Base-by-base conservation (phyloP, 53 echinoderm and acorn worm genomes). In the Pentamera pediparva region DNA sequence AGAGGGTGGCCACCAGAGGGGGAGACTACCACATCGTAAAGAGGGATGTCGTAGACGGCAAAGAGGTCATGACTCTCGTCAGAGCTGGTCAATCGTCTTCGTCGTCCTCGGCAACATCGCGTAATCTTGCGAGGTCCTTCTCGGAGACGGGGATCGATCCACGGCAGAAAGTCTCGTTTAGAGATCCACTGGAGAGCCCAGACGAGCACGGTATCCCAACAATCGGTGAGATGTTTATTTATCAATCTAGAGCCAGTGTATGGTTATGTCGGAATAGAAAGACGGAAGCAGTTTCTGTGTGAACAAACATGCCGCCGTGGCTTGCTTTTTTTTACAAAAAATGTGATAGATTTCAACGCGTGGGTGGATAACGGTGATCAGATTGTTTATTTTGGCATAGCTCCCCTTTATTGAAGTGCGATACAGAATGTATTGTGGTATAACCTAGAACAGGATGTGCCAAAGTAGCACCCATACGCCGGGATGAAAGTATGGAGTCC, bases 111-210 rank as follows among this genome's bases (percentile, higher is more conserved):
- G 35, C 8, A 31, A 4, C 6, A 7, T 18, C 21, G 24, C 26
- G 55, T 18, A 30, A 10, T 8, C 41, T 67, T 21, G 41, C 67
- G 2, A 21, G 67, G 45, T 67, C 67, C 18, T 47, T 41, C 45
- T 67, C 67, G 26, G 52, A 72, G 21, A 30, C 18, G 32, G 10
- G 28, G 15, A 8, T 53, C 31, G 55, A 54, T 32, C 52, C 35
- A n/a, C 19, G 36, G 10, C 22, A 33, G 26, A 20, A 26, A 37
- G 73, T 72, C 5, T 72, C 73, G 9, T 72, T 72, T 54, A 33
- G 73, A 13, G 73, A 72, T 19, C 73, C 73, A 9, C 53, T 72
- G 3, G 73, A 52, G 18, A 72, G 73, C 33, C 36, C 73, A 1
- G 73, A 72, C 32, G 31, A 48, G 20, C 51, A 54, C 20, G 35